phyloP scores from a whole-genome alignment of 2,797 vertebrate genomes.

The Hyperoplus immaculatus region DNA sequence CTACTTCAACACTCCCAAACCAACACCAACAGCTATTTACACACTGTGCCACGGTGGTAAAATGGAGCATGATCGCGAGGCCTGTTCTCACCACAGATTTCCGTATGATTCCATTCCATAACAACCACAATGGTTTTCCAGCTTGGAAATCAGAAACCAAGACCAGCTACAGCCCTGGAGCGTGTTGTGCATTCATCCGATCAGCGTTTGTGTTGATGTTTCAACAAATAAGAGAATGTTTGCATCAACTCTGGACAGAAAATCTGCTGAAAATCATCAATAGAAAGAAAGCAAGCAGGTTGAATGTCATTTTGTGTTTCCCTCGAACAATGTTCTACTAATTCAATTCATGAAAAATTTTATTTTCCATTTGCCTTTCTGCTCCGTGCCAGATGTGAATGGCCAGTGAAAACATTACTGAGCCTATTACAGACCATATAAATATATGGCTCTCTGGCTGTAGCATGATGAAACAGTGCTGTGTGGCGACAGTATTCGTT shows the following conservation, averaged over 20 bases:
- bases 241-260: conserved; percentile 5
- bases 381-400: conserved; percentile 46
- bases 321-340: conserved; percentile 29
- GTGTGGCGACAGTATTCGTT: conserved; percentile 46
- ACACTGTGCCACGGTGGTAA: neutral
- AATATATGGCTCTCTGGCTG: conserved; percentile 33
- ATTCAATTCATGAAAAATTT: conserved; percentile 32
- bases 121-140: conserved; percentile 14
- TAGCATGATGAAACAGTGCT: conserved; percentile 66
- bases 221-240: neutral
- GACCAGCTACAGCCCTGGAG: neutral
- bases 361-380: conserved; percentile 35
- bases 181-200: conserved; percentile 15
- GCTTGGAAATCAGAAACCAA: conserved; percentile 26
- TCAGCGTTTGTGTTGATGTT: conserved; percentile 39
- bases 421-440: conserved; percentile 54
- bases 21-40: neutral
- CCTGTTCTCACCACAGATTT: conserved; percentile 11
- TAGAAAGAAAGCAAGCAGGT: conserved; percentile 4
- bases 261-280: neutral
- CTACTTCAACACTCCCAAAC: neutral
- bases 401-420: conserved; percentile 72
- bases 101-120: conserved; percentile 7
- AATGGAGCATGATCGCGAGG: neutral
- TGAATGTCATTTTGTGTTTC: conserved; percentile 8